phyloP scores from a whole-genome alignment of 2,888 invertebrate species.

The Acanthoscelides obtectus region DNA sequence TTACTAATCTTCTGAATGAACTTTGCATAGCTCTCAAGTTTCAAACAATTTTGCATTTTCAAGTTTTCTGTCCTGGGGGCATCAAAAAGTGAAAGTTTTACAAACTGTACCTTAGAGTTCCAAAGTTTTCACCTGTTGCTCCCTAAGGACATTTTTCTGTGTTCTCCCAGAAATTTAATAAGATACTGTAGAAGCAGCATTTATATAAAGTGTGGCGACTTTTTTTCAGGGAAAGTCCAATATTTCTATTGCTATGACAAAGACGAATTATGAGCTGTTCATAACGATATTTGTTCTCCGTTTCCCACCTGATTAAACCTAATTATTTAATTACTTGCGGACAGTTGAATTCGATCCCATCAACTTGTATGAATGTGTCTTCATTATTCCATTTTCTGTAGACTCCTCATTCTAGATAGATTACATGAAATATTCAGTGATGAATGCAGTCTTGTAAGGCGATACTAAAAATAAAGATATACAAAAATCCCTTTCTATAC shows the following conservation, averaged over 20 bases:
- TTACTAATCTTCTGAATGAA: neutral
- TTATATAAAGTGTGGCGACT: too few species aligned
- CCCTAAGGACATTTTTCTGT: neutral
- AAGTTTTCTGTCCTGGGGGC: neutral
- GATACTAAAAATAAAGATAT: neutral
- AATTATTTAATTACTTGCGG: too few species aligned
- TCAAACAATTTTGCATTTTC: neutral
- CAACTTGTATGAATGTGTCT: too few species aligned
- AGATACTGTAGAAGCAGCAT: too few species aligned
- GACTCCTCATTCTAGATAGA: neutral
- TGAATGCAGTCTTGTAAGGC: neutral
- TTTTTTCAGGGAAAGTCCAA: too few species aligned
- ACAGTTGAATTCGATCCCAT: too few species aligned
- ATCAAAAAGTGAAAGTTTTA: neutral
- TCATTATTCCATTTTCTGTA: neutral
- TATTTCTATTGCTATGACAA: too few species aligned
- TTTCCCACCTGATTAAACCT: too few species aligned
- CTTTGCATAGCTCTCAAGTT: neutral
- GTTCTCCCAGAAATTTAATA: too few species aligned
- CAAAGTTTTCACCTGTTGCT: neutral
- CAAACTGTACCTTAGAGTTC: neutral
- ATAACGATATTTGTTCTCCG: too few species aligned
- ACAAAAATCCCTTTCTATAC: neutral
- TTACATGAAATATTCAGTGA: neutral
- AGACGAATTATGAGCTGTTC: too few species aligned